phyloP scores from a whole-genome alignment of 2,113 vertebrate genomes.

The Apodemus speciosus region DNA sequence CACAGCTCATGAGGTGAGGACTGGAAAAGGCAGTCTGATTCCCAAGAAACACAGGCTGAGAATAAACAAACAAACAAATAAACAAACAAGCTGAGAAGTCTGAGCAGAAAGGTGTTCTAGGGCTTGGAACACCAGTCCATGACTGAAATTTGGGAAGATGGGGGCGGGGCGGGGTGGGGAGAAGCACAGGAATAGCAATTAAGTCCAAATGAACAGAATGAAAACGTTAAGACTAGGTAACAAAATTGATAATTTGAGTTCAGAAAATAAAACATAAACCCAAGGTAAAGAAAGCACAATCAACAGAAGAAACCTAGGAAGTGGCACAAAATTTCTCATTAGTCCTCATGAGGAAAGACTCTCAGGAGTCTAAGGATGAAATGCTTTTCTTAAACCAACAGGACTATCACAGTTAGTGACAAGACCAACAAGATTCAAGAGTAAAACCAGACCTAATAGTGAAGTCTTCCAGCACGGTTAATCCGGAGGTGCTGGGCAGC shows the following conservation, averaged over 20 bases:
- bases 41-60: background rate
- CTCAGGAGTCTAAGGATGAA: background rate
- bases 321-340: background rate
- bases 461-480: background rate
- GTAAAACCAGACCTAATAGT: background rate
- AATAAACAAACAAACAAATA: too few species aligned
- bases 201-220: background rate
- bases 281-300: background rate
- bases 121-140: background rate
- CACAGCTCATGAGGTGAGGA: background rate
- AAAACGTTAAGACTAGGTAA: conserved; percentile 9
- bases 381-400: conserved; percentile 9
- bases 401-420: background rate
- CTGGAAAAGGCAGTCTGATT: background rate
- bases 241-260: background rate
- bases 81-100: background rate
- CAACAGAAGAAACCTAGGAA: conserved; percentile 32
- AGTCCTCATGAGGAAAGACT: background rate
- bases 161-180: background rate
- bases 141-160: background rate
- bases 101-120: background rate
- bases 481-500: background rate
- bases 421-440: conserved; percentile 38
- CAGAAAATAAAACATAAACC: background rate
- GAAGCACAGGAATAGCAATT: background rate